A percentile compares a stretch with the other conserved stretches of the same genome.
Evolutionary conservation across 2,888 invertebrate species (phyloP).

Genomic region (Catonia carolina): DNA sequence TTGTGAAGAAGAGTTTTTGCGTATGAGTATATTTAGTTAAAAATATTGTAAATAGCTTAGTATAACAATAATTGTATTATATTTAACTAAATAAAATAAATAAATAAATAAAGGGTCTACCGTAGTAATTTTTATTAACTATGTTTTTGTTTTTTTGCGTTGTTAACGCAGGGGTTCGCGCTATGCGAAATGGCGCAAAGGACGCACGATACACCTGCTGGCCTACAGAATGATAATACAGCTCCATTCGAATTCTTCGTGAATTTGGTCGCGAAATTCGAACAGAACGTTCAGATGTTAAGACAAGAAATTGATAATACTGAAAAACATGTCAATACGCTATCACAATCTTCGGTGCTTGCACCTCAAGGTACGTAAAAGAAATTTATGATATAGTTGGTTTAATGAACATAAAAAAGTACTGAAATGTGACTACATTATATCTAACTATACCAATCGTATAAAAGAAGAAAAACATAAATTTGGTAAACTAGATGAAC

Average conservation of each 20-base stretch:
- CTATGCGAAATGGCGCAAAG: slow-evolving; percentile 71
- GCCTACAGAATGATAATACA: slow-evolving; percentile 67
- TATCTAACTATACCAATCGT: no score
- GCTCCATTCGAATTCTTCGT: slow-evolving; percentile 65
- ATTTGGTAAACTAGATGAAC: no score
- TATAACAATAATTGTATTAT: no score
- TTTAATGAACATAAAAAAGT: no score
- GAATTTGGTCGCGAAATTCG: slow-evolving; percentile 60
- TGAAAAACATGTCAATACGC: slow-evolving; percentile 62
- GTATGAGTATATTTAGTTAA: no score
- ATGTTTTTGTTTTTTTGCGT: neutral
- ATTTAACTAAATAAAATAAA: no score
- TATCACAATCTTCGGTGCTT: slow-evolving; percentile 56
- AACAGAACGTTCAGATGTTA: slow-evolving; percentile 59
- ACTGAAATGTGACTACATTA: no score
- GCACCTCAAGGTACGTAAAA: slow-evolving; percentile 55
- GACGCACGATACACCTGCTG: slow-evolving; percentile 68
- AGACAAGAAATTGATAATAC: slow-evolving; percentile 65
- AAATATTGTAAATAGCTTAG: no score
- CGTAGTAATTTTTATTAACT: neutral
- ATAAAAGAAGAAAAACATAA: no score
- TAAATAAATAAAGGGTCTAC: no score
- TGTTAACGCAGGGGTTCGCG: slow-evolving; percentile 48
- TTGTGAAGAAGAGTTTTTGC: no score
- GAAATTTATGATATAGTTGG: no score